Evolutionary conservation across 2,113 vertebrate species (phyloP).

Genomic region (Engraulis encrasicolus): DNA sequence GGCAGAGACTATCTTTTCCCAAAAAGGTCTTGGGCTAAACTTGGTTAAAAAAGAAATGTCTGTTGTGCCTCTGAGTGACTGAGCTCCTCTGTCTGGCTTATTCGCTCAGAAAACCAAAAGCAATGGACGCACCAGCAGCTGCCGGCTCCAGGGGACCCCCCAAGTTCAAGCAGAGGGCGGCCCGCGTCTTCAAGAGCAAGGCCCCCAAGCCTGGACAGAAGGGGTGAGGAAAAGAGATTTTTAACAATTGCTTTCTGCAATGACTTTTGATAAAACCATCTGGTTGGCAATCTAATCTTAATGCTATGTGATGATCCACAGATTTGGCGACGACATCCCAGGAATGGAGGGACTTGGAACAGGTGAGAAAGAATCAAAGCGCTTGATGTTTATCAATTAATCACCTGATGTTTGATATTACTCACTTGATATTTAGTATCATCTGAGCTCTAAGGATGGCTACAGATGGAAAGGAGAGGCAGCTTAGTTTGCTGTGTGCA

Average conservation of each 20-base stretch:
- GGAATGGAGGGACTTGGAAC: conserved; percentile 95
- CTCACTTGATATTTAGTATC: no score
- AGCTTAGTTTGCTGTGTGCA: no score
- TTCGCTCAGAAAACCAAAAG: conserved; percentile 22
- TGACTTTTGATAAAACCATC: no score
- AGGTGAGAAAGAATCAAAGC: conserved; percentile 63
- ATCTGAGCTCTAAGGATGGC: not conserved
- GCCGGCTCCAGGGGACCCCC: conserved; percentile 67
- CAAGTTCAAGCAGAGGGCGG: conserved; percentile 70
- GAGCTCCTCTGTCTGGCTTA: not conserved
- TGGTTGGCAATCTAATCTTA: no score
- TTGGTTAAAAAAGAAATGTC: no score
- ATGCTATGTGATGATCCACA: conserved; percentile 46
- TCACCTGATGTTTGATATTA: no score
- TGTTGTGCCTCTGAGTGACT: not conserved
- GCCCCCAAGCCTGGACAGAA: conserved; percentile 60
- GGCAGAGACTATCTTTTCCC: no score
- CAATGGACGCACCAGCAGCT: conserved; percentile 28
- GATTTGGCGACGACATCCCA: conserved; percentile 94
- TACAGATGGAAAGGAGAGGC: no score
- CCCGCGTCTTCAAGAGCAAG: conserved; percentile 67
- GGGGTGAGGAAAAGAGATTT: conserved; percentile 34
- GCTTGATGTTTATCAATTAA: no score
- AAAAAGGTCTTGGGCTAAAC: no score
- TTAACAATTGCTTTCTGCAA: not conserved